These are phyloP conservation scores for Procavia capensis DNA, from an alignment of 2,113 vertebrate species.

Conservation along the genomic window DNA sequence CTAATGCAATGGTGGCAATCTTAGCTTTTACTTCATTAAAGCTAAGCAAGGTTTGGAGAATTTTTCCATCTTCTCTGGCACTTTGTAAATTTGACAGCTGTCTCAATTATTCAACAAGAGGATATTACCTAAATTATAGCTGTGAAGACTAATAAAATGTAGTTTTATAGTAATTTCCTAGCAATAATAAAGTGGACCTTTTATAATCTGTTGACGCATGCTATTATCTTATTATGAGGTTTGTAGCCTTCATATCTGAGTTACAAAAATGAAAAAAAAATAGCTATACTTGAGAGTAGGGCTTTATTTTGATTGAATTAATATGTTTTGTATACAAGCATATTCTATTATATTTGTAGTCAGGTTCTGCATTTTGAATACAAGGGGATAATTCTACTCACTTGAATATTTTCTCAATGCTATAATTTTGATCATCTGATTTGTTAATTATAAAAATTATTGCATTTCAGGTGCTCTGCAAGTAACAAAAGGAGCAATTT, in stretches of 20 bases:
- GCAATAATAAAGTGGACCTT: constrained; percentile 34
- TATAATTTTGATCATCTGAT: background rate
- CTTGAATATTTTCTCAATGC: background rate
- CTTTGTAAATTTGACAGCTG: constrained; percentile 74
- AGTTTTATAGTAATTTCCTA: constrained; percentile 53
- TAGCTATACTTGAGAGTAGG: background rate
- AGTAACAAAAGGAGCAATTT: background rate
- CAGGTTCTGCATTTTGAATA: background rate
- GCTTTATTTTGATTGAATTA: background rate
- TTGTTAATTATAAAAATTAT: background rate
- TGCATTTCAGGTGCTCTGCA: background rate
- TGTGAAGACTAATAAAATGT: constrained; percentile 63
- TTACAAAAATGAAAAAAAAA: background rate
- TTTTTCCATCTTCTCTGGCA: constrained; percentile 68
- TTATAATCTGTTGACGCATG: constrained; percentile 26
- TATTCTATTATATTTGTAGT: background rate
- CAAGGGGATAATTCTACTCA: background rate
- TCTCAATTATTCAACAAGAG: constrained; percentile 68
- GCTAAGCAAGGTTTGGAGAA: constrained; percentile 22
- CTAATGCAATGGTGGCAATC: constrained; percentile 35
- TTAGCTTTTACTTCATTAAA: constrained; percentile 75
- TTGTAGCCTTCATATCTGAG: background rate
- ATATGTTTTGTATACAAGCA: background rate
- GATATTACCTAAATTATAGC: constrained; percentile 45
- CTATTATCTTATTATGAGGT: background rate